Conservation (phyloP, 2,797 vertebrate species). For the Pachyuromys duprasi region DNA sequence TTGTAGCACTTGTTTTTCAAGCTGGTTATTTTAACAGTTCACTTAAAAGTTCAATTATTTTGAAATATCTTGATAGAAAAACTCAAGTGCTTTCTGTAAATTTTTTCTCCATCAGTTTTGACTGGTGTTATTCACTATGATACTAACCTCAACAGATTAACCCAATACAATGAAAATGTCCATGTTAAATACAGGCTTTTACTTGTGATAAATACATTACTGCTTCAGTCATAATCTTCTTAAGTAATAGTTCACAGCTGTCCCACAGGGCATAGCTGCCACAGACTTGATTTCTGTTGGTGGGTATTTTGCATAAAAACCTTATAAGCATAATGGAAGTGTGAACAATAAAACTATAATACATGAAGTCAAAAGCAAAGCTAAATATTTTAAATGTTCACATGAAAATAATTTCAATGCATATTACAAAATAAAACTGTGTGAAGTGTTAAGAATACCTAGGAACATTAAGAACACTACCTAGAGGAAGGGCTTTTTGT, state of each 20-base stretch:
- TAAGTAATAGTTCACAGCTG: neutral
- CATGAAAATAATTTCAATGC: conserved; percentile 3
- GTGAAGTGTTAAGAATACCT: conserved; percentile 41
- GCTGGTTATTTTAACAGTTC: conserved; percentile 20
- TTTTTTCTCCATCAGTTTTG: conserved; percentile 19
- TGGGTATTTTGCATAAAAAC: neutral
- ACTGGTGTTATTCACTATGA: neutral
- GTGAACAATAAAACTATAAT: conserved; percentile 26
- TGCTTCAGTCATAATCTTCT: neutral
- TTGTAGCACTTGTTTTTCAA: neutral
- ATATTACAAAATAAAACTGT: conserved; percentile 29
- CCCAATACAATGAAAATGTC: neutral
- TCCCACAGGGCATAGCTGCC: neutral
- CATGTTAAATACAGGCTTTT: neutral
- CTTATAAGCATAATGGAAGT: conserved; percentile 20
- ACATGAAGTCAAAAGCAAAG: conserved; percentile 40
- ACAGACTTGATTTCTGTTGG: neutral
- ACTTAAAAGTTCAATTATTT: conserved; percentile 38
- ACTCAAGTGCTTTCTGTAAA: neutral
- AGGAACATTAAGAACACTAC: conserved; percentile 14
- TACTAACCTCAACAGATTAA: conserved; percentile 7
- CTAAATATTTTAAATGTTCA: conserved; percentile 55
- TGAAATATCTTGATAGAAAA: neutral
- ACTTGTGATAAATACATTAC: neutral
- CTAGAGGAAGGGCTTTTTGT: neutral